phyloP scores from a whole-genome alignment of 2,888 invertebrate species.

The Zhuqinia jingwanae region DNA sequence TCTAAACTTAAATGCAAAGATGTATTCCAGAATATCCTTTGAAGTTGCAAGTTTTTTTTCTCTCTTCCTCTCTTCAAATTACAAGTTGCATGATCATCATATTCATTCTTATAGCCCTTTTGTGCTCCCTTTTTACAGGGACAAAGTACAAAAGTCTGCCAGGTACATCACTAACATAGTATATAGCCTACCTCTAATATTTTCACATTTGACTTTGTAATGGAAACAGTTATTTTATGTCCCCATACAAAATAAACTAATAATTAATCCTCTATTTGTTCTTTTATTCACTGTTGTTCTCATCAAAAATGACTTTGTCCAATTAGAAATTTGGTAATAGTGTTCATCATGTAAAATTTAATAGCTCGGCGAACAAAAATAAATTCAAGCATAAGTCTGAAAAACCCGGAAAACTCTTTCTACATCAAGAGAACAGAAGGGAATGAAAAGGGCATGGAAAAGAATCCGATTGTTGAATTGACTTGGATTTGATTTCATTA shows the following conservation, averaged over 20 bases:
- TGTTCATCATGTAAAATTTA: not conserved
- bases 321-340: constrained; percentile 26
- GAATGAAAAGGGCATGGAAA: not conserved
- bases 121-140: no score
- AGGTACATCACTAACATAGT: no score
- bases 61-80: no score
- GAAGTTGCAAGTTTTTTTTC: no score
- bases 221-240: no score
- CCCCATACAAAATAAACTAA: not conserved
- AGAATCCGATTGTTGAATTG: constrained; percentile 29
- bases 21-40: no score
- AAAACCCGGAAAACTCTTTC: not conserved
- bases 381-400: not conserved
- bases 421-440: not conserved
- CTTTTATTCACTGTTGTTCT: not conserved
- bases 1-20: no score
- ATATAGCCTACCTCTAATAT: no score
- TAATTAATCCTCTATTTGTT: constrained; percentile 7
- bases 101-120: no score
- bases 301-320: constrained; percentile 36
- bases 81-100: no score
- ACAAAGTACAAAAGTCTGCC: no score
- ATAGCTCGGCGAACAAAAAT: constrained; percentile 5
- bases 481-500: not conserved
- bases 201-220: no score